Conservation (phyloP, 2,113 vertebrate species). For the Poeciliopsis retropinna region DNA sequence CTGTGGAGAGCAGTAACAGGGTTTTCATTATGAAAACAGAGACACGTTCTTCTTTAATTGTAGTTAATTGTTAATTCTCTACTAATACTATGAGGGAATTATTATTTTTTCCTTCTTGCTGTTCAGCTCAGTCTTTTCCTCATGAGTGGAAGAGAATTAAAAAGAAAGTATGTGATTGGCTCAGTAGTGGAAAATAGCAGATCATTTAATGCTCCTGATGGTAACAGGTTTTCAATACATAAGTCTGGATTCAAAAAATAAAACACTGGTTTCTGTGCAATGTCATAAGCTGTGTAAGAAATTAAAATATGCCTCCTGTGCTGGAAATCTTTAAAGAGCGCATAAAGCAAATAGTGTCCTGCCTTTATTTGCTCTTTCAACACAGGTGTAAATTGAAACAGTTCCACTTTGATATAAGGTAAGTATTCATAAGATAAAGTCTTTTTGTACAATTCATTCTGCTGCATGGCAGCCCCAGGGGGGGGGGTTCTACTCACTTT, state of each 20-base stretch:
- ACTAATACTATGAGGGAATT: background rate
- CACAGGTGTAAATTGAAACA: slow-evolving; percentile 13
- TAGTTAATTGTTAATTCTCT: background rate
- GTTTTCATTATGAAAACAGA: background rate
- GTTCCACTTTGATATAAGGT: background rate
- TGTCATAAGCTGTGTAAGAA: background rate
- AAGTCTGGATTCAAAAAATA: background rate
- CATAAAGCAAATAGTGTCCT: slow-evolving; percentile 24
- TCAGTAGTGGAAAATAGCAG: background rate
- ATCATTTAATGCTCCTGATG: background rate
- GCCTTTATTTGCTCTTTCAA: slow-evolving; percentile 40
- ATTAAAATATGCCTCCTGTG: background rate
- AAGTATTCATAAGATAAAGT: background rate
- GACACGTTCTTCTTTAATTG: too few species aligned
- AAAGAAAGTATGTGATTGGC: background rate
- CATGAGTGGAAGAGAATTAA: background rate
- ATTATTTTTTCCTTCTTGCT: background rate
- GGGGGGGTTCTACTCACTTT: background rate
- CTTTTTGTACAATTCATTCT: background rate
- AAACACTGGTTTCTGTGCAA: background rate
- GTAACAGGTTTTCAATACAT: background rate
- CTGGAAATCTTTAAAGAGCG: background rate
- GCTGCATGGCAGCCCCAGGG: too few species aligned
- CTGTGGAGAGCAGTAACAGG: slow-evolving; percentile 51
- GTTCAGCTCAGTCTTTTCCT: background rate